A percentile compares a stretch with the other conserved stretches of the same genome.
These are phyloP conservation scores for Euzophera pinguis DNA, from an alignment of 2,888 invertebrate genomes.

Conservation along the genomic window DNA sequence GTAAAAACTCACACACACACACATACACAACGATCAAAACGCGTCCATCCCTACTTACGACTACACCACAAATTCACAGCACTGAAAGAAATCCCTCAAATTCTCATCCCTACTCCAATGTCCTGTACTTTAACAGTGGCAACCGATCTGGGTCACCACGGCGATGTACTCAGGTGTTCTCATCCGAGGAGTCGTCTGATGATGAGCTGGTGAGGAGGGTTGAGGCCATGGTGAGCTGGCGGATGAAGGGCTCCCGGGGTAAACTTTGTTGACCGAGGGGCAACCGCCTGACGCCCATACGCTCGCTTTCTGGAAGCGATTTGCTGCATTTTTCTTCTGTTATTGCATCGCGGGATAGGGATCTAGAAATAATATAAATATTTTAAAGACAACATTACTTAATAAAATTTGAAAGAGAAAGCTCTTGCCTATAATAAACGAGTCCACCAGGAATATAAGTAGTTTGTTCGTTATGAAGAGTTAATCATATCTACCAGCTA, in stretches of 20 bases:
- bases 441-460: too few species aligned
- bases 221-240: slow-evolving; percentile 81
- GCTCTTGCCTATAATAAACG: too few species aligned
- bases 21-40: not conserved
- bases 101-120: slow-evolving; percentile 47
- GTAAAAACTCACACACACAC: not conserved
- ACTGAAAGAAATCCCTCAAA: slow-evolving; percentile 35
- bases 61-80: slow-evolving; percentile 54
- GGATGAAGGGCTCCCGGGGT: slow-evolving; percentile 79
- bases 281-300: slow-evolving; percentile 70
- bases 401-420: not conserved
- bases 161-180: slow-evolving; percentile 74
- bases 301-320: slow-evolving; percentile 81
- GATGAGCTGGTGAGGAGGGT: slow-evolving; percentile 83
- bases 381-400: not conserved
- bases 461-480: too few species aligned
- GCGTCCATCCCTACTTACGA: slow-evolving; percentile 18
- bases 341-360: slow-evolving; percentile 83
- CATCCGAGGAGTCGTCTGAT: slow-evolving; percentile 72
- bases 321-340: slow-evolving; percentile 85
- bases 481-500: too few species aligned
- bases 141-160: slow-evolving; percentile 75
- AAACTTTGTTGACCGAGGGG: slow-evolving; percentile 79
- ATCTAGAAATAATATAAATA: slow-evolving; percentile 50
- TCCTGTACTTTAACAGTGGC: slow-evolving; percentile 71